These are phyloP conservation scores for Entelurus aequoreus DNA, from an alignment of 2,113 vertebrate genomes.

Conservation along the genomic window DNA sequence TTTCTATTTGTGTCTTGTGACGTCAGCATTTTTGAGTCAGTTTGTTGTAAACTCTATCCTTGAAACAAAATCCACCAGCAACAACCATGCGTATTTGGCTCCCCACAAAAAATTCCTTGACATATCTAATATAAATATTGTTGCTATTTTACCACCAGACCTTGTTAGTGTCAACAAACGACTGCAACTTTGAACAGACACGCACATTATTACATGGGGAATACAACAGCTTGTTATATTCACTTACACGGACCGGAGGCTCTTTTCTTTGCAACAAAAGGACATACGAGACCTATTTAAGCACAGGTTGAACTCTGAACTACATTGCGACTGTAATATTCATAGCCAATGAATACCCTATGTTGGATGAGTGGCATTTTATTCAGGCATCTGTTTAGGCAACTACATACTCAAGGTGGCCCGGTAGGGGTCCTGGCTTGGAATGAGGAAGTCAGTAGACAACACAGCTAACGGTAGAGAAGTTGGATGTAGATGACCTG, in stretches of 20 bases:
- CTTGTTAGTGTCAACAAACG: slow-evolving; percentile 5
- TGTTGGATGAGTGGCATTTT: too few species aligned
- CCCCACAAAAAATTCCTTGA: neutral
- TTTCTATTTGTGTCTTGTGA: neutral
- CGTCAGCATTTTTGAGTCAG: neutral
- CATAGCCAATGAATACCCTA: too few species aligned
- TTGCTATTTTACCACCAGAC: too few species aligned
- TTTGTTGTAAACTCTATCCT: slow-evolving; percentile 20
- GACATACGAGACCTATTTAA: neutral
- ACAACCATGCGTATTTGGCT: slow-evolving; percentile 18
- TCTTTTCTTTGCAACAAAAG: neutral
- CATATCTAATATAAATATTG: neutral
- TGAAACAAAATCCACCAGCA: slow-evolving; percentile 9
- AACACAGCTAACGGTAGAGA: too few species aligned
- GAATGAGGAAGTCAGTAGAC: too few species aligned
- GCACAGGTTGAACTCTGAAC: neutral
- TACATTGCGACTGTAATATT: too few species aligned
- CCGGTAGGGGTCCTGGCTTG: too few species aligned
- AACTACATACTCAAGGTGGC: too few species aligned
- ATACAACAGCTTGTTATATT: neutral
- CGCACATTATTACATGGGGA: slow-evolving; percentile 1
- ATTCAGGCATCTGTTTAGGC: too few species aligned
- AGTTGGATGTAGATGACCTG: too few species aligned
- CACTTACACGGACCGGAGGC: neutral
- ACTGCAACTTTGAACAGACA: neutral